Evolutionary conservation across 2,888 invertebrate genomes (phyloP), one percentile per base, ranked within the genome.

Genomic region (Ectobius pallidus): DNA sequence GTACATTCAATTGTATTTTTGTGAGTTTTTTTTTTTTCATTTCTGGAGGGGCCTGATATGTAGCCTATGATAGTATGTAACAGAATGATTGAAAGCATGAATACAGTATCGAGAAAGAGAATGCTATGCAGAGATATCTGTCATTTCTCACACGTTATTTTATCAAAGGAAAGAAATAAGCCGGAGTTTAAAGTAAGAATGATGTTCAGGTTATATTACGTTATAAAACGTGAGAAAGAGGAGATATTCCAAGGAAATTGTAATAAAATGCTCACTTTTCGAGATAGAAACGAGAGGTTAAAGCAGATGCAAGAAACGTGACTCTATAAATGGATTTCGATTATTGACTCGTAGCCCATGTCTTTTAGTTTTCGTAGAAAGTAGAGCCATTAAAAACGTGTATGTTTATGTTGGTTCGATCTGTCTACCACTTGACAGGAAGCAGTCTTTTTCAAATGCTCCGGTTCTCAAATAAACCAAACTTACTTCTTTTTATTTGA

Each of bases 311-410:
- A 16, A 58, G 30, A 32, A 14, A 16, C 58, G 30, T 58, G 65
- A 34, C 65, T 42, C 65, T 65, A 65, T 46, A 65, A 65, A 65
- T 65, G 65, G 46, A 20, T 65, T 65, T 42, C 42, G 65, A 65
- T 65, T 65, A 65, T 65, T 65, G 65, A 65, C 65, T 65, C 30
- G 65, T 2, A 55, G 63, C 16, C 25, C 42, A 44, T 44, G 42
- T 46, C 65, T 65, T 44, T 30, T 30, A 30, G 32, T 58, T 58
- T 58, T 58, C 58, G 58, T 18, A 65, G 65, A 65, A 65, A 44
- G 44, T 42, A 27, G 16, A 46, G 44, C 65, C 65, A 65, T 65
- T 65, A 65, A 65, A 65, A 65, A 65, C 30, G 27, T 58, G 58
- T 58, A 27, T 65, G 65, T 65, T 65, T 65, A 44, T 65, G 44